A percentile compares a stretch with the other conserved stretches of the same genome.
phyloP scores from a whole-genome alignment of 2,113 vertebrate genomes.

The Zootoca vivipara region DNA sequence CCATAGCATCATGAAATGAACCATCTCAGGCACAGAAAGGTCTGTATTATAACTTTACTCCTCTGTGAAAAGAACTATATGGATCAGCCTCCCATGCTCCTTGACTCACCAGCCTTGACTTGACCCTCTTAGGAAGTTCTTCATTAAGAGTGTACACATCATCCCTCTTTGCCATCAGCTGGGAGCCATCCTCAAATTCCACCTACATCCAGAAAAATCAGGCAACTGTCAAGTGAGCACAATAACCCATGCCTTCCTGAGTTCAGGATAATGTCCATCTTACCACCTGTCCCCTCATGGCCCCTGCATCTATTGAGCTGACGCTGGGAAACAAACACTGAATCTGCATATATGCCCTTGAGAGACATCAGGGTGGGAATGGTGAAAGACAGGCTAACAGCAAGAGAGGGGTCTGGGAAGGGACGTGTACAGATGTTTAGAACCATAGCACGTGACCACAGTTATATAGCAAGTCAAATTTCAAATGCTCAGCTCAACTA shows the following conservation, averaged over 20 bases:
- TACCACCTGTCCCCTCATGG: too few relatives aligned
- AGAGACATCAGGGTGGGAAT: background rate
- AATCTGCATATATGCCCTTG: background rate
- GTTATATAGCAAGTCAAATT: background rate
- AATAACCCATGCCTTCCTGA: background rate
- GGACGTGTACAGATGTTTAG: background rate
- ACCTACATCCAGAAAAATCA: slow-evolving; percentile 76
- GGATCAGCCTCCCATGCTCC: accelerated
- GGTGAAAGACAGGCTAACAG: background rate
- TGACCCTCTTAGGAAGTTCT: slow-evolving; percentile 97
- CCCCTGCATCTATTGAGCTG: background rate
- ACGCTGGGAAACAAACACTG: background rate
- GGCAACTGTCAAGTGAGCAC: background rate
- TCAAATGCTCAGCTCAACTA: background rate
- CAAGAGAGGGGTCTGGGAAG: background rate
- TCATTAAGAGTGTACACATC: slow-evolving; percentile 96
- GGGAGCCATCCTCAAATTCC: slow-evolving; percentile 97
- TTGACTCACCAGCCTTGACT: slow-evolving; percentile 89
- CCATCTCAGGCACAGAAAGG: too few relatives aligned
- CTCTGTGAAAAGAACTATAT: background rate
- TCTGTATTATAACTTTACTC: background rate
- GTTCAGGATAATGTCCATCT: background rate
- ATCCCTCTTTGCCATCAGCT: slow-evolving; percentile 94
- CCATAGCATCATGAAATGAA: background rate
- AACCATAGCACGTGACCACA: background rate